phyloP scores from a whole-genome alignment of 1,140 invertebrate species.

The Gyrodactylus bullatarudis region DNA sequence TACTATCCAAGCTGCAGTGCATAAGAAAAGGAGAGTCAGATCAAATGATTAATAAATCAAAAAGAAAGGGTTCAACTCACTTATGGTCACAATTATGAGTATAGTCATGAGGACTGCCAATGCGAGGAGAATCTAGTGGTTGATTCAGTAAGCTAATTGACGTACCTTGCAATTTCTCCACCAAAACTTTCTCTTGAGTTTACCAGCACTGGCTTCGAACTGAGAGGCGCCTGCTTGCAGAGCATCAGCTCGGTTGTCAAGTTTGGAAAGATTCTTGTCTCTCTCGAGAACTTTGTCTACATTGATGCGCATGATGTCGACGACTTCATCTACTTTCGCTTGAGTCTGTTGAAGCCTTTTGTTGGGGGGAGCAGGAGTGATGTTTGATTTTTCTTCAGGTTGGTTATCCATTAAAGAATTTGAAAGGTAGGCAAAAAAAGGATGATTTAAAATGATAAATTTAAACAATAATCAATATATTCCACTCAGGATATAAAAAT shows the following conservation, averaged over 20 bases:
- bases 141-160: background rate
- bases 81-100: background rate
- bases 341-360: conserved; percentile 82
- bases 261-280: conserved; percentile 77
- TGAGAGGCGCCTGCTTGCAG: conserved; percentile 76
- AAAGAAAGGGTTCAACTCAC: background rate
- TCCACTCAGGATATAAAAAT: too few species aligned
- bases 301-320: conserved; percentile 86
- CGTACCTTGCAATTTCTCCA: conserved; percentile 71
- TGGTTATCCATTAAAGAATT: too few species aligned
- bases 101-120: background rate
- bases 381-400: background rate
- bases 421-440: too few species aligned
- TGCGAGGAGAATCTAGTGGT: background rate
- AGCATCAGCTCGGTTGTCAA: conserved; percentile 75
- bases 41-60: background rate
- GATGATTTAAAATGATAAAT: too few species aligned
- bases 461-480: too few species aligned
- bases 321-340: conserved; percentile 85
- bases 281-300: conserved; percentile 92
- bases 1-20: background rate
- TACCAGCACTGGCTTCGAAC: conserved; percentile 79
- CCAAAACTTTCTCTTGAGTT: conserved; percentile 89
- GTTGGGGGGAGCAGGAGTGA: conserved; percentile 10
- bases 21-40: too few species aligned